Conservation (phyloP, 2,797 vertebrate species). For the Columba guinea region DNA sequence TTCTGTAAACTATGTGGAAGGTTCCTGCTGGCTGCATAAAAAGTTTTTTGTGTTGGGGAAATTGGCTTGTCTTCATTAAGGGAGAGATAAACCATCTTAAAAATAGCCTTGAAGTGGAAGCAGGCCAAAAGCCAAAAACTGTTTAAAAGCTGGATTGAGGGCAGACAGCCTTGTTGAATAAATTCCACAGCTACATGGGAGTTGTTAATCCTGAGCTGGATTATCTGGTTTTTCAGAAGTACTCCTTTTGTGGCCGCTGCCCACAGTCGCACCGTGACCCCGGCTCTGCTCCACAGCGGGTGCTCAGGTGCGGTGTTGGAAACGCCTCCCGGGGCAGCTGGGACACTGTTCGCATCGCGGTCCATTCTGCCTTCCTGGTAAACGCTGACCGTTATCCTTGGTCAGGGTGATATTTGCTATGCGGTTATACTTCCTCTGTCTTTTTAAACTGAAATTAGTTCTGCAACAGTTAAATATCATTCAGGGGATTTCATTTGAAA, state of each 20-base stretch:
- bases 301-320: not conserved
- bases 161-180: not conserved
- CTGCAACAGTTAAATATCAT: not conserved
- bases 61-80: not conserved
- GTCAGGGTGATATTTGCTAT: not conserved
- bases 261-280: not conserved
- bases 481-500: not conserved
- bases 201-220: conserved; percentile 44
- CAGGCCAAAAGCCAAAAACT: not conserved
- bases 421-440: not conserved
- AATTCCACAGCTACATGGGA: not conserved
- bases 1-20: not conserved
- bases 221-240: not conserved
- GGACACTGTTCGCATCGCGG: not conserved
- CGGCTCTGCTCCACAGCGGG: not conserved
- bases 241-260: not conserved
- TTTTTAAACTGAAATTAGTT: not conserved
- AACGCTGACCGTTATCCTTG: not conserved
- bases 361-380: not conserved
- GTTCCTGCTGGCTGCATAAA: not conserved
- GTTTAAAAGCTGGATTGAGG: not conserved
- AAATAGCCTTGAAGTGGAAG: not conserved
- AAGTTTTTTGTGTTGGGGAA: not conserved
- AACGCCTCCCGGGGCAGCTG: not conserved
- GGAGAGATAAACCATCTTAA: not conserved